Base-by-base conservation (phyloP, 2,888 invertebrate genomes). In the Caenorhabditis uteleia region DNA sequence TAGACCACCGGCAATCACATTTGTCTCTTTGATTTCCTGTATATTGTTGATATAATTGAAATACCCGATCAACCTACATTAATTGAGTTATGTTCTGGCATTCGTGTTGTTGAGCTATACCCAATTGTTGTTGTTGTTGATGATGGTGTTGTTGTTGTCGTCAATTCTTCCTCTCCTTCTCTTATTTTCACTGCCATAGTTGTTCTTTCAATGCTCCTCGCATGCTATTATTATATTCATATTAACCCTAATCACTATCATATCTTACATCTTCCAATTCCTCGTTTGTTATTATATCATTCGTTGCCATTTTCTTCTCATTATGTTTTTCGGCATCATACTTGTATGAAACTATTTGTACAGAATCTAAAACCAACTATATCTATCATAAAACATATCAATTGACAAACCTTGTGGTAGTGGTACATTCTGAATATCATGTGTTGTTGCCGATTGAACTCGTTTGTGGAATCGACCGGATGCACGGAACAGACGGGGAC, bases 291-390 rank as follows among this genome's bases (percentile, higher is more conserved):
- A 61, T 66, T 48, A 60, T 58, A 38, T 60, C 61, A 49, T 71
- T 68, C 29, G 62, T 59, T 2, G 56, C 53, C 51, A 71, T 57
- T 44, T 71, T 71, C 36, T 71, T 71, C 46, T 62, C 71, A 42
- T 71, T 59, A 54, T 71, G 71, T 33, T 71, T 68, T 20, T 66
- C 66, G 8, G 65, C 65, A 27, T 71, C 70, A 43, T 71, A 71
- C 23, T 58, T 71, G 34, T 62, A 68, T 8, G 62, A 59, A 18
- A 67, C 67, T 18, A 62, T 68, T 33, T 68, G 62, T 3, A 68
- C 48, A 20, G 50, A 50, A 18, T 68, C 68, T 58, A 51, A 50
- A 59, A 39, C 8, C 27, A 21, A 16, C 14, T 18, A 16, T n/a
- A 18, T 12, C 26, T 26, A 14, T 14, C n/a, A 26, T n/a, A 23